Evolutionary conservation across 2,888 invertebrate genomes (phyloP), one percentile per base, ranked within the genome.

Genomic region (Tachina fera): DNA sequence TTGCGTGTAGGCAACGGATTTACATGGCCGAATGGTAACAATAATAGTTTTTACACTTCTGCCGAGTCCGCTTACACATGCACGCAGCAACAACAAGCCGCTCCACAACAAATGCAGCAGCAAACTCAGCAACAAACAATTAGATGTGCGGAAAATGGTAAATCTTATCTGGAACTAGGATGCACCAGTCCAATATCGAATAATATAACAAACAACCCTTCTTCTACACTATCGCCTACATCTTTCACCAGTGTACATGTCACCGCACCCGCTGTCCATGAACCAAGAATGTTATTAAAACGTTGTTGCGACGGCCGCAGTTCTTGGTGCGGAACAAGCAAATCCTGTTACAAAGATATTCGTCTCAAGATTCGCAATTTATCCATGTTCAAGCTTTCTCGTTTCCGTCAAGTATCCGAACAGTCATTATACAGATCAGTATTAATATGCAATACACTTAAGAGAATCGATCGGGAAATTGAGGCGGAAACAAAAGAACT

Each of bases 361-460:
- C 95, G 98, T 79, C 95, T 97, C 90, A 97, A 97, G 90, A 97
- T 98, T 91, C 95, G 98, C 92, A 97, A 98, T 92, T 95, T 98
- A 88, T 98, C 97, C 88, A 97, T 98, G 96, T 96, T 96, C 92
- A 98, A 98, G 93, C 94, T 98, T 88, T 96, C 97, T 91, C 95
- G 97, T 89, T 96, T 97, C 90, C 95, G 97, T 77, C 97, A 97
- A 92, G 96, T 96, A 88, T 96, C 97, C 78, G 98, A 98, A 92
- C 97, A 98, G 60, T 97, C 97, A 86, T 94, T 98, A 83, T 95
- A 97, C 89, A 95, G 97, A 87, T 98, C 97, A 67, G 98, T 98
- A 91, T 95, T 98, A 87, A 98, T 98, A 90, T 97, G 97, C 94
- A 98, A 98, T 93, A 98, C 98, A 79, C 92, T 98, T 88, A 96